These are phyloP conservation scores for Leucoraja erinaceus DNA, from an alignment of 2,113 vertebrate genomes.

Conservation along the genomic window DNA sequence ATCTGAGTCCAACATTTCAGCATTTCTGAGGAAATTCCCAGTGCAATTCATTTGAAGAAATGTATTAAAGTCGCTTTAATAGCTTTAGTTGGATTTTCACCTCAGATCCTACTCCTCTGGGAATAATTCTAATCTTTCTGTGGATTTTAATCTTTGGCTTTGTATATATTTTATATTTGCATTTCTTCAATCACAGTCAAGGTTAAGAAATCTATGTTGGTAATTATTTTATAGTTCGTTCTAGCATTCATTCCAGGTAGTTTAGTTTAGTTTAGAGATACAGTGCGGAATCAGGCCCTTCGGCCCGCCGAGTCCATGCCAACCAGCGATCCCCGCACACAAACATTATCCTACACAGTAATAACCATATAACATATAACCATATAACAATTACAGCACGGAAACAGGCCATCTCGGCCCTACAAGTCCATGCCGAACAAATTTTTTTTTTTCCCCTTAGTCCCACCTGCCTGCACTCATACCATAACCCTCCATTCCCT, in stretches of 20 bases:
- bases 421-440: too few relatives aligned
- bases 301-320: too few relatives aligned
- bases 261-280: too few relatives aligned
- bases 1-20: not conserved
- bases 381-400: too few relatives aligned
- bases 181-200: not conserved
- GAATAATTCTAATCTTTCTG: not conserved
- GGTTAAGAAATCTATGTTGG: not conserved
- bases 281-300: too few relatives aligned
- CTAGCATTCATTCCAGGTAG: not conserved
- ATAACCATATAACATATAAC: too few relatives aligned
- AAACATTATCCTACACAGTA: too few relatives aligned
- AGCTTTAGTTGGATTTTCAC: not conserved
- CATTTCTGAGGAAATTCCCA: not conserved
- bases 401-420: too few relatives aligned
- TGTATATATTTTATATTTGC: not conserved
- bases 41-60: not conserved
- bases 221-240: not conserved
- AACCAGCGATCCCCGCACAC: too few relatives aligned
- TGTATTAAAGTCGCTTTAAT: not conserved
- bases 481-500: too few relatives aligned
- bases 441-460: too few relatives aligned
- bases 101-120: not conserved
- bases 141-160: conserved; percentile 15
- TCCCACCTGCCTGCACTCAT: too few relatives aligned